A percentile compares a stretch with the other conserved stretches of the same genome.
Evolutionary conservation across 2,113 vertebrate species (phyloP).

Genomic region (Seriola aureovittata): DNA sequence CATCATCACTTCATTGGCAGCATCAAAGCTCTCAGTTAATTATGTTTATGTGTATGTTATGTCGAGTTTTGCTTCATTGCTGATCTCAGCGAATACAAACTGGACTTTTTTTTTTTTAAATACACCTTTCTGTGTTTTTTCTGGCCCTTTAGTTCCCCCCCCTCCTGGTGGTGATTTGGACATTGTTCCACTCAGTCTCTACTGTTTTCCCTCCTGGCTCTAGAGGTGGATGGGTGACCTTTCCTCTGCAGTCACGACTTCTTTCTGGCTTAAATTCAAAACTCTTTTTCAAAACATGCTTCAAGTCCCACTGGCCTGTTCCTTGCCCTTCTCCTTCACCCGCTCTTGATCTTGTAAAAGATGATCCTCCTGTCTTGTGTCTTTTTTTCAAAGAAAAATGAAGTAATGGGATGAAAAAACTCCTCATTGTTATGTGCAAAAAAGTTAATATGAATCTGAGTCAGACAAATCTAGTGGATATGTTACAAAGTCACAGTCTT

Average conservation of each 20-base stretch:
- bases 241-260: constrained; percentile 23
- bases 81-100: background rate
- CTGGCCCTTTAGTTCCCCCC: constrained; percentile 6
- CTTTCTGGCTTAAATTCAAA: constrained; percentile 27
- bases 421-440: too few relatives aligned
- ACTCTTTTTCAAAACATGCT: constrained; percentile 5
- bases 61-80: background rate
- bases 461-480: background rate
- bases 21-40: background rate
- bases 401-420: background rate
- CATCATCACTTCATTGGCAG: background rate
- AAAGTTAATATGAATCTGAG: too few relatives aligned
- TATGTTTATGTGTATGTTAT: too few relatives aligned
- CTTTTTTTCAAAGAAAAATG: background rate
- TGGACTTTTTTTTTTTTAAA: background rate
- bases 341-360: background rate
- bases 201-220: background rate
- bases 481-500: background rate
- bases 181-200: constrained; percentile 3
- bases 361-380: background rate
- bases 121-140: background rate
- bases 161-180: constrained; percentile 26
- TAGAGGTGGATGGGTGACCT: constrained; percentile 27
- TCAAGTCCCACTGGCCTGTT: constrained; percentile 4
- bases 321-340: background rate